Percentiles rank a stretch among this genome's conserved stretches.
phyloP scores from a whole-genome alignment of 92 coral and sea anemone genomes.

The Palythoa caribaeorum region DNA sequence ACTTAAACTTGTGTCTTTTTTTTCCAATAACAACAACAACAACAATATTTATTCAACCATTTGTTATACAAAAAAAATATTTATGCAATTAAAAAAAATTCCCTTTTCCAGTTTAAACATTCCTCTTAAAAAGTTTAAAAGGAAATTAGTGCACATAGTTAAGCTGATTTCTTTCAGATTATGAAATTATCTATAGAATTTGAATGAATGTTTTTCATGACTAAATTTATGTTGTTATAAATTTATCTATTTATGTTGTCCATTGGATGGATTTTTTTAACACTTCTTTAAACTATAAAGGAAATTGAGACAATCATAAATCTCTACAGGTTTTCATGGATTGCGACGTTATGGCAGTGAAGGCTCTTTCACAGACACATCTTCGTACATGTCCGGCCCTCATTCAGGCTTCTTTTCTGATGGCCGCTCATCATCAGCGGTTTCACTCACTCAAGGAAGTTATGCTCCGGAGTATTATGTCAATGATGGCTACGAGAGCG shows the following conservation, averaged over 20 bases:
- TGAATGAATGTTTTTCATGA: no score
- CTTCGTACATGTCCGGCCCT: conserved; percentile 89
- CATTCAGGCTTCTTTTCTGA: conserved; percentile 82
- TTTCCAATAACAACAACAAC: no score
- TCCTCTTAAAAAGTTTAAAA: no score
- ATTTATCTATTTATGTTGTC: neutral
- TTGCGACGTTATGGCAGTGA: conserved; percentile 83
- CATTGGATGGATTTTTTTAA: neutral
- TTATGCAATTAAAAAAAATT: no score
- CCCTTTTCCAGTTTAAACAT: no score
- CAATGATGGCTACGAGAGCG: conserved; percentile 95
- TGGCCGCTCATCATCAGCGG: conserved; percentile 89
- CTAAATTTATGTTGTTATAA: no score
- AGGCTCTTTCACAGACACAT: conserved; percentile 73
- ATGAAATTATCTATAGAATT: no score
- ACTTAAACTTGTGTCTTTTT: no score
- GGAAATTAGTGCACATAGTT: no score
- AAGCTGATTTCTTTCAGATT: no score
- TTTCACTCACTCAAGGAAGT: conserved; percentile 93
- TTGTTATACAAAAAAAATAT: no score
- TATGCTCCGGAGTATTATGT: conserved; percentile 89
- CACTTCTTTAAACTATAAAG: neutral
- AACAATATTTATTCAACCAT: no score
- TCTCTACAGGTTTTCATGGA: conserved; percentile 52
- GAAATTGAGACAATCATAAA: neutral